Percentiles rank a stretch among this genome's conserved stretches.
These are phyloP conservation scores for Zaprionus tsacasi DNA, from an alignment of 1,140 invertebrate genomes.

Conservation along the genomic window DNA sequence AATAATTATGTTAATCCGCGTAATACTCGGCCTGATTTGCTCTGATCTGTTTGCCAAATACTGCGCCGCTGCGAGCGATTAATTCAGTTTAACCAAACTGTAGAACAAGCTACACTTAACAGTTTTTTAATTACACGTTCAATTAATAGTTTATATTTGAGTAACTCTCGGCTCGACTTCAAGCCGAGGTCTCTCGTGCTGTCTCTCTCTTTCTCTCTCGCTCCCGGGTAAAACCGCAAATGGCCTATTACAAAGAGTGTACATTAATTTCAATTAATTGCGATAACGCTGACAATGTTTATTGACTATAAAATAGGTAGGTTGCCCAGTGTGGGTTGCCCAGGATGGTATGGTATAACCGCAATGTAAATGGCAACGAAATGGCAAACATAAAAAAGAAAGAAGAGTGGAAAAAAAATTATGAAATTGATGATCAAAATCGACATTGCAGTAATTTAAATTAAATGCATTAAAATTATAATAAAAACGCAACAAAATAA, in stretches of 20 bases:
- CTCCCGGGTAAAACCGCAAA: constrained; percentile 35
- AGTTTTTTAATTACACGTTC: constrained; percentile 32
- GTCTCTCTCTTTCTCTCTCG: too few species aligned
- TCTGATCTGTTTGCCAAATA: constrained; percentile 21
- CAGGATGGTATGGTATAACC: constrained; percentile 28
- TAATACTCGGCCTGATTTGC: neutral
- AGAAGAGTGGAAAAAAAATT: constrained; percentile 29
- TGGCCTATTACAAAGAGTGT: constrained; percentile 47
- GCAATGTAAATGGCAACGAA: constrained; percentile 50
- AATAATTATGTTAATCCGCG: constrained; percentile 8
- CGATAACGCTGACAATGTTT: constrained; percentile 68
- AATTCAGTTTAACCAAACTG: constrained; percentile 32
- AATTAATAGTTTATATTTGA: constrained; percentile 36
- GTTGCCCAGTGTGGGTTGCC: neutral
- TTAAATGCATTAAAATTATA: constrained; percentile 74
- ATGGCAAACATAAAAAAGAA: constrained; percentile 4
- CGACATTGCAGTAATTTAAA: constrained; percentile 70
- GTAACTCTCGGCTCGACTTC: constrained; percentile 2
- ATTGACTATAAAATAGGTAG: constrained; percentile 71
- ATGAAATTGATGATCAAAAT: constrained; percentile 56
- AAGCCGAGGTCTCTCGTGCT: neutral
- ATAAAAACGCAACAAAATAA: constrained; percentile 31
- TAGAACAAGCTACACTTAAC: constrained; percentile 26
- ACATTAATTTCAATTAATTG: constrained; percentile 71
- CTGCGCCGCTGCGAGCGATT: constrained; percentile 13